These are phyloP conservation scores for Lasioglossum villosulum DNA, from an alignment of 2,888 invertebrate species.

Conservation along the genomic window DNA sequence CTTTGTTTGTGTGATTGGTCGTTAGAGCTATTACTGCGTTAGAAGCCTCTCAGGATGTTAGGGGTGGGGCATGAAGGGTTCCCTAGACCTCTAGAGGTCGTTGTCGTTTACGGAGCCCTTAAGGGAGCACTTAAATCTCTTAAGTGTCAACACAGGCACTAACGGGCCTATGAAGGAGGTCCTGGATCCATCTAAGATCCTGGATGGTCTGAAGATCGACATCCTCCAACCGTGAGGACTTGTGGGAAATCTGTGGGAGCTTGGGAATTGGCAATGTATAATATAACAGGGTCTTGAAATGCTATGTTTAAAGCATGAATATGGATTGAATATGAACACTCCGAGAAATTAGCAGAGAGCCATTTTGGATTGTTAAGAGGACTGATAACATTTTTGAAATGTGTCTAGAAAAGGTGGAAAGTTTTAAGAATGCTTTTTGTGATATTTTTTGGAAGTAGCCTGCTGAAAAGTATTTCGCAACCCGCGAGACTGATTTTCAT, in stretches of 20 bases:
- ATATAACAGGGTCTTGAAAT: background rate
- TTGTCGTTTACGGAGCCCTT: background rate
- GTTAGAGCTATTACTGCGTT: background rate
- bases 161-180: background rate
- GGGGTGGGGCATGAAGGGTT: background rate
- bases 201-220: background rate
- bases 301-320: background rate
- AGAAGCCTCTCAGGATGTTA: background rate
- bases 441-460: background rate
- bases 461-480: background rate
- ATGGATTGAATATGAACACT: background rate
- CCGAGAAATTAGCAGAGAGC: background rate
- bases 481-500: conserved; percentile 23
- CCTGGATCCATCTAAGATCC: background rate
- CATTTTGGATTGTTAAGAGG: background rate
- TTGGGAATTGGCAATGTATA: background rate
- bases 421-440: background rate
- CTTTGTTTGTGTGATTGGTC: background rate
- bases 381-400: background rate
- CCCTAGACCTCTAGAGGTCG: background rate
- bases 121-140: background rate
- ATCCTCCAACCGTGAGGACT: background rate
- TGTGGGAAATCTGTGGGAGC: background rate
- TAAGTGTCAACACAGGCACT: background rate
- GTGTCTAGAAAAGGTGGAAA: background rate